Conservation (phyloP, 2,888 invertebrate species). For the Xylota segnis region DNA sequence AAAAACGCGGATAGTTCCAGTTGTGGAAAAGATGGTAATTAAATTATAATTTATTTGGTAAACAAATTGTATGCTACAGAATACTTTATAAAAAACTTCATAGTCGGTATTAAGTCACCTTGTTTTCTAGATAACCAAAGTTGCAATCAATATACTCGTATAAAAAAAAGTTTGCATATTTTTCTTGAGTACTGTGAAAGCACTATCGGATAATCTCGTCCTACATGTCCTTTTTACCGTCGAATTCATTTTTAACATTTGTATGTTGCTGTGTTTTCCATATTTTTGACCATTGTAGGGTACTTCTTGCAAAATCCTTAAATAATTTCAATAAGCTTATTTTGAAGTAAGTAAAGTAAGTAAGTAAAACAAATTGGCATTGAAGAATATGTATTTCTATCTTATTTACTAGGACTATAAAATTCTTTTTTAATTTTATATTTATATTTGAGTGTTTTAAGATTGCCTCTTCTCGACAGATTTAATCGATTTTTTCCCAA, state of each 20-base stretch:
- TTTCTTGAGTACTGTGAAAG: slow-evolving; percentile 8
- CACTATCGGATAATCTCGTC: slow-evolving; percentile 1
- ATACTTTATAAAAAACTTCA: slow-evolving; percentile 6
- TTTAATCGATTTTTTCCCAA: neutral
- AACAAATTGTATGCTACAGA: slow-evolving; percentile 40
- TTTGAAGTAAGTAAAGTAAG: too few species aligned
- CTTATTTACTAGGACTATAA: too few species aligned
- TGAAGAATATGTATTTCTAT: too few species aligned
- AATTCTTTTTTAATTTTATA: too few species aligned
- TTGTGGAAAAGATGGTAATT: slow-evolving; percentile 80
- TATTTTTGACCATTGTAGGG: neutral
- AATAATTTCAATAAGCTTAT: neutral
- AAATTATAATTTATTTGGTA: slow-evolving; percentile 55
- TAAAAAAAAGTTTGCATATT: slow-evolving; percentile 16
- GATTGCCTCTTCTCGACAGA: neutral
- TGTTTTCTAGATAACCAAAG: slow-evolving; percentile 41
- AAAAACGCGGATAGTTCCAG: slow-evolving; percentile 86
- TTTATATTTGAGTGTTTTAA: neutral
- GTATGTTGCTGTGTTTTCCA: neutral
- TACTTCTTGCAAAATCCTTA: neutral
- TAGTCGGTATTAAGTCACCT: slow-evolving; percentile 25
- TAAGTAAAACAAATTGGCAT: too few species aligned
- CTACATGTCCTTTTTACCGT: slow-evolving; percentile 1
- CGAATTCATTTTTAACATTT: neutral
- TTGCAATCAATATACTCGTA: slow-evolving; percentile 61